phyloP scores from a whole-genome alignment of 1,140 invertebrate species.

The Halyomorpha halys region DNA sequence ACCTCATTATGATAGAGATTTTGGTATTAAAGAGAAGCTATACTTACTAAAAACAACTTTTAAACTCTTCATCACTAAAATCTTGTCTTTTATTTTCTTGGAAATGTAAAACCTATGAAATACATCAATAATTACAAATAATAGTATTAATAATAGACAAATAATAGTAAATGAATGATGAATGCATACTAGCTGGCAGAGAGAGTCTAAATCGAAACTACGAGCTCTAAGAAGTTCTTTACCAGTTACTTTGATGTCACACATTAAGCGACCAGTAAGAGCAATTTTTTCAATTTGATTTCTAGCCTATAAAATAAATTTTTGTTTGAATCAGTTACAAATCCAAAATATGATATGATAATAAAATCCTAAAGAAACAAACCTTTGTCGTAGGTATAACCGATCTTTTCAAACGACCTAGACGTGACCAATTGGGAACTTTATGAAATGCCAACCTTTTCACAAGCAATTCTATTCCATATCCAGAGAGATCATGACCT shows the following conservation, averaged over 20 bases:
- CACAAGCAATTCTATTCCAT: slow-evolving; percentile 49
- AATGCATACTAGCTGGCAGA: slow-evolving; percentile 49
- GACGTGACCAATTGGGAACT: slow-evolving; percentile 79
- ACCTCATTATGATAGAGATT: too few species aligned
- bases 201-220: slow-evolving; percentile 81
- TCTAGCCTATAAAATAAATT: slow-evolving; percentile 33
- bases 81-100: slow-evolving; percentile 54
- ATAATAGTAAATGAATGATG: background rate
- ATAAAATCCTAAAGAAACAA: background rate
- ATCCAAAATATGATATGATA: background rate
- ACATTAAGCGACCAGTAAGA: slow-evolving; percentile 73
- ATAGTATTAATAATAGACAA: background rate
- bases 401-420: slow-evolving; percentile 71
- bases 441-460: slow-evolving; percentile 64
- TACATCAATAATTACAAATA: slow-evolving; percentile 11
- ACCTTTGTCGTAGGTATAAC: slow-evolving; percentile 31
- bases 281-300: slow-evolving; percentile 43
- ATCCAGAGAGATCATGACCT: slow-evolving; percentile 67
- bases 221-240: slow-evolving; percentile 84
- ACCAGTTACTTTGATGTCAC: slow-evolving; percentile 86
- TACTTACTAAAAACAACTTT: slow-evolving; percentile 48
- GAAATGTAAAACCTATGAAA: slow-evolving; percentile 29
- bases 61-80: slow-evolving; percentile 56
- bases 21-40: too few species aligned
- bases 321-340: background rate